Conservation (phyloP, 2,797 vertebrate genomes). For the Argyrosomus regius region DNA sequence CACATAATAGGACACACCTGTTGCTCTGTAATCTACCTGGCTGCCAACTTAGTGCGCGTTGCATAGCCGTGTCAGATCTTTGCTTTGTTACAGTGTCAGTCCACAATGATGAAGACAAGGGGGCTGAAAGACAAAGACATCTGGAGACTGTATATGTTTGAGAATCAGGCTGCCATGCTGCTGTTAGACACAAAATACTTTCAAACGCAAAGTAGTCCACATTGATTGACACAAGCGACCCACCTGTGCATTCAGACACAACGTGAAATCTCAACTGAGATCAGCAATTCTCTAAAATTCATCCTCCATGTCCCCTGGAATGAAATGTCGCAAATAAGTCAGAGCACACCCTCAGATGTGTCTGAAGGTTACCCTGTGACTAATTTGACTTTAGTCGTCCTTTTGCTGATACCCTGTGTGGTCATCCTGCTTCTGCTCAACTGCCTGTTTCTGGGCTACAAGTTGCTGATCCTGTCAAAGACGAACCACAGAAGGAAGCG, state of each 20-base stretch:
- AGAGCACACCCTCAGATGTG: slow-evolving; percentile 54
- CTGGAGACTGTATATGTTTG: neutral
- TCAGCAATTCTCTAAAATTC: slow-evolving; percentile 42
- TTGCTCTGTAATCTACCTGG: slow-evolving; percentile 8
- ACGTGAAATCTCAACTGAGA: slow-evolving; percentile 35
- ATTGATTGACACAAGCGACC: slow-evolving; percentile 69
- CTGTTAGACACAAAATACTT: neutral
- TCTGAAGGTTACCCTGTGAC: slow-evolving; percentile 74
- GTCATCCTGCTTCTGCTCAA: slow-evolving; percentile 85
- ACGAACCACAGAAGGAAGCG: slow-evolving; percentile 50
- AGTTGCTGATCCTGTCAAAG: slow-evolving; percentile 74
- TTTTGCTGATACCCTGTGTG: slow-evolving; percentile 86
- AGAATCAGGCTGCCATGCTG: neutral
- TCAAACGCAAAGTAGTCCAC: slow-evolving; percentile 26
- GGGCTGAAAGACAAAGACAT: neutral
- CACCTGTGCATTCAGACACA: slow-evolving; percentile 67
- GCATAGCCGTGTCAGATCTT: neutral
- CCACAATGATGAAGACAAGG: neutral
- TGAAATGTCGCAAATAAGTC: slow-evolving; percentile 84
- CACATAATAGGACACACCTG: slow-evolving; percentile 69
- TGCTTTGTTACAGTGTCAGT: slow-evolving; percentile 7
- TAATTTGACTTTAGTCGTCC: slow-evolving; percentile 80
- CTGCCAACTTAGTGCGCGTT: neutral
- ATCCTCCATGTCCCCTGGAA: slow-evolving; percentile 51
- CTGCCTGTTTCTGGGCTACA: slow-evolving; percentile 86